Base-by-base conservation (phyloP, 2,888 invertebrate genomes). In the Lepidocyrtoides sp. region DNA sequence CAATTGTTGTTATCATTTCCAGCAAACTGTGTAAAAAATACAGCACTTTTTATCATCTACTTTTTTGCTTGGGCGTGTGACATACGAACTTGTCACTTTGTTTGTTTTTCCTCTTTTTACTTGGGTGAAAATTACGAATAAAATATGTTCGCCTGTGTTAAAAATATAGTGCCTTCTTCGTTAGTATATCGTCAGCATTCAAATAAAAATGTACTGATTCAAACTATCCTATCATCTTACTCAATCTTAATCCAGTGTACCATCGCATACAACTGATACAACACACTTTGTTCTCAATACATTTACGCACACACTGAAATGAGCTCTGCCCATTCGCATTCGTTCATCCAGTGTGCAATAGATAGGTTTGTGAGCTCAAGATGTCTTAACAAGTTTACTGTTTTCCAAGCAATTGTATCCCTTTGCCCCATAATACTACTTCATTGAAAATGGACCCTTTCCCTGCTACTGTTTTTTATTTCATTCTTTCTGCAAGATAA, bases 51-150 rank as follows among this genome's bases (percentile, higher is more conserved):
- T n/a, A 51, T 14, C 36, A 12, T 20, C 60, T 26, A 41, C 23
- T 20, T 5, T 41, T 48, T 83, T 29, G 23, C 8, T 44, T n/a
- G 41, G 75, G 41, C 87, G 87, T 77, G 77, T 88, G 87, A 81
- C 87, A 88, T 81, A 88, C 66, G 87, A 69, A 48, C 48, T 29
- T 81, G 87, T 88, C 87, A 88, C 81, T 81, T n/a, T 88, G 81
- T 88, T 88, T 88, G 87, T 54, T 26, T 79, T 86, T 86, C 14
- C 10, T 29, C 87, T 88, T 88, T 87, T 48, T 88, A 86, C 23
- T 17, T 26, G 26, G 26, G 41, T 63, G 23, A 51, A 86, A 44
- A 84, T 17, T 20, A 72, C 54, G 23, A 20, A 72, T 26, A 63
- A 2, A 12, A 57, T n/a, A 75, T 26, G n/a, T 3, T 3, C 36